These are phyloP conservation scores for Solea senegalensis DNA, from an alignment of 2,113 vertebrate species.

Conservation along the genomic window DNA sequence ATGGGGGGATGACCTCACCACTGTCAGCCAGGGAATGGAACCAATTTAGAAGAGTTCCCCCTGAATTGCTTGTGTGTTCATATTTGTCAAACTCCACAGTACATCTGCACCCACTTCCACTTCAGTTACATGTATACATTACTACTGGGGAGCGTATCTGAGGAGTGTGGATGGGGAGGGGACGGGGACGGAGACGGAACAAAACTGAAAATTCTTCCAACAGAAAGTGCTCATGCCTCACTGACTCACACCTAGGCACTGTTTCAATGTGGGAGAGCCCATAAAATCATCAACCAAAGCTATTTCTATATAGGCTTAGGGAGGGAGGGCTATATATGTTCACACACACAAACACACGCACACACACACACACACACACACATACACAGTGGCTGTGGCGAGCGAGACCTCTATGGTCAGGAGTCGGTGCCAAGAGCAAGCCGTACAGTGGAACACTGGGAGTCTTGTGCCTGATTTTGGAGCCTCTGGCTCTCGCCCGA, in stretches of 20 bases:
- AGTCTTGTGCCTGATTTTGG: slow-evolving; percentile 79
- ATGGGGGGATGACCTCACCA: slow-evolving; percentile 71
- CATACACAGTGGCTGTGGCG: slow-evolving; percentile 69
- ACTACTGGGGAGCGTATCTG: slow-evolving; percentile 40
- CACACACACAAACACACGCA: slow-evolving; percentile 55
- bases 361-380: slow-evolving; percentile 56
- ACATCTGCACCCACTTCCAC: slow-evolving; percentile 71
- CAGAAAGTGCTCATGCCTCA: slow-evolving; percentile 39
- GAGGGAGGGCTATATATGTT: slow-evolving; percentile 61
- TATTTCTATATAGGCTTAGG: slow-evolving; percentile 69
- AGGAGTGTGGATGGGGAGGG: slow-evolving; percentile 4
- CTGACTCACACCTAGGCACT: slow-evolving; percentile 65
- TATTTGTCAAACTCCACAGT: slow-evolving; percentile 63
- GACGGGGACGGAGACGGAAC: slow-evolving; percentile 18
- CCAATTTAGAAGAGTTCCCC: slow-evolving; percentile 71
- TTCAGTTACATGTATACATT: slow-evolving; percentile 55
- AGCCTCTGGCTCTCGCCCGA: slow-evolving; percentile 77
- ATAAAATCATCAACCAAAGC: slow-evolving; percentile 70
- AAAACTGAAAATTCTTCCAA: slow-evolving; percentile 59
- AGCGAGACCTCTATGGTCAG: slow-evolving; percentile 76
- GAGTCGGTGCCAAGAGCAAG: slow-evolving; percentile 78
- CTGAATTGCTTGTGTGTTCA: slow-evolving; percentile 69
- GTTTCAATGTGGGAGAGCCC: slow-evolving; percentile 63
- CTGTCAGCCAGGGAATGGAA: slow-evolving; percentile 78
- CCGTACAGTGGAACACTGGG: slow-evolving; percentile 76